Evolutionary conservation across 2,113 vertebrate genomes (phyloP).

Genomic region (Lycaon pictus): DNA sequence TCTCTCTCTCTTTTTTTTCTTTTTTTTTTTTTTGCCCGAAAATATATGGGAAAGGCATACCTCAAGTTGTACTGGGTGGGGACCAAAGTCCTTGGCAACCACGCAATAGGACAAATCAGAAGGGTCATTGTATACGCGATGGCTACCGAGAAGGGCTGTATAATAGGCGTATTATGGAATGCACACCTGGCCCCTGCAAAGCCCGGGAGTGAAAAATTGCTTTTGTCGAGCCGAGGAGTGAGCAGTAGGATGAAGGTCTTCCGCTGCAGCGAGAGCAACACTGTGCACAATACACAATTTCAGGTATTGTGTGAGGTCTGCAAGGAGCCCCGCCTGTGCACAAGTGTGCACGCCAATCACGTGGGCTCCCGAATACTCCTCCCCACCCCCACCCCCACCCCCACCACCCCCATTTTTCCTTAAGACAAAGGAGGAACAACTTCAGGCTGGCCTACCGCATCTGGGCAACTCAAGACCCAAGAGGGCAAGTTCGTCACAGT

Average conservation of each 20-base stretch:
- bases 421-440: neutral
- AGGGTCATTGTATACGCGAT: neutral
- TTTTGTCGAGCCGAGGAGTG: neutral
- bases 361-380: neutral
- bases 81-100: neutral
- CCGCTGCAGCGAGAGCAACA: neutral
- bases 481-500: too few relatives aligned
- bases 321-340: rapidly evolving
- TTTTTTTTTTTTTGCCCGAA: neutral
- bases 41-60: conserved; percentile 40
- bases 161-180: neutral
- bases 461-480: neutral
- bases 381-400: neutral
- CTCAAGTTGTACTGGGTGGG: conserved; percentile 38
- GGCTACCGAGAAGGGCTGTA: neutral
- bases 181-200: conserved; percentile 44
- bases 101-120: neutral
- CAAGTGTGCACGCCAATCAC: neutral
- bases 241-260: neutral
- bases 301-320: neutral
- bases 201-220: neutral
- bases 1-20: neutral
- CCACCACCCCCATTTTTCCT: neutral
- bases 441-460: neutral
- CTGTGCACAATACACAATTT: neutral